Conservation (phyloP, 1,140 invertebrate genomes). For the Drosophila tani region DNA sequence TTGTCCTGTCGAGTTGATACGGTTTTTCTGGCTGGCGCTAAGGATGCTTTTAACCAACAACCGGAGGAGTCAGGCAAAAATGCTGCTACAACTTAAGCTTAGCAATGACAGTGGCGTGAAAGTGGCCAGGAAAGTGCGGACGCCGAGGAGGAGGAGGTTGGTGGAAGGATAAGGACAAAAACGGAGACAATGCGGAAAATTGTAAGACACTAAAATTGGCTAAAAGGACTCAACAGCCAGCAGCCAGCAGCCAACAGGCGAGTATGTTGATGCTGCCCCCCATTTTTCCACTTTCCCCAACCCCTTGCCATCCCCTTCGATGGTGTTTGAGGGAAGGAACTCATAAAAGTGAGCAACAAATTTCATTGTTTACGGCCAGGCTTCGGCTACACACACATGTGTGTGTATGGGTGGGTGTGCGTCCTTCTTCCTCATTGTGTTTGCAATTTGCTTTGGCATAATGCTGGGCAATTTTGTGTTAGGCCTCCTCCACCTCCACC, state of each 20-base stretch:
- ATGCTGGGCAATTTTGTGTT: conserved; percentile 54
- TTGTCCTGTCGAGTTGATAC: conserved; percentile 59
- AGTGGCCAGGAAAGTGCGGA: conserved; percentile 31
- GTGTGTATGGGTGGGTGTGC: conserved; percentile 10
- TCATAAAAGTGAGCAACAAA: conserved; percentile 84
- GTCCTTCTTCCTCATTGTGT: conserved; percentile 20
- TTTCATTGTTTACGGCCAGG: conserved; percentile 76
- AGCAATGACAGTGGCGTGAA: conserved; percentile 67
- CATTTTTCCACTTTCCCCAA: not conserved
- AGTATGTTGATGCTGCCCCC: conserved; percentile 60
- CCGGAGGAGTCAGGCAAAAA: conserved; percentile 33
- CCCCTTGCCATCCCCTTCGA: conserved; percentile 1
- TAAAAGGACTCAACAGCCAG: conserved; percentile 68
- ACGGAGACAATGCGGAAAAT: conserved; percentile 79
- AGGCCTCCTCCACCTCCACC: conserved; percentile 25
- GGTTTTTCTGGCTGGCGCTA: conserved; percentile 42
- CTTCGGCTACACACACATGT: conserved; percentile 6
- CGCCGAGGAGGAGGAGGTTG: too few species aligned
- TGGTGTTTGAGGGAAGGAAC: conserved; percentile 62
- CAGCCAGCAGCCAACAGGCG: conserved; percentile 14
- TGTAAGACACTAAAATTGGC: conserved; percentile 81
- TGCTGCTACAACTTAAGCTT: conserved; percentile 75
- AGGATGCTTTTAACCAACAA: conserved; percentile 74
- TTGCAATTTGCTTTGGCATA: conserved; percentile 54
- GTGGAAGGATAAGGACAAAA: conserved; percentile 59